Evolutionary conservation across 2,888 invertebrate genomes (phyloP), one percentile per base, ranked within the genome.

Genomic region (Rapana venosa): DNA sequence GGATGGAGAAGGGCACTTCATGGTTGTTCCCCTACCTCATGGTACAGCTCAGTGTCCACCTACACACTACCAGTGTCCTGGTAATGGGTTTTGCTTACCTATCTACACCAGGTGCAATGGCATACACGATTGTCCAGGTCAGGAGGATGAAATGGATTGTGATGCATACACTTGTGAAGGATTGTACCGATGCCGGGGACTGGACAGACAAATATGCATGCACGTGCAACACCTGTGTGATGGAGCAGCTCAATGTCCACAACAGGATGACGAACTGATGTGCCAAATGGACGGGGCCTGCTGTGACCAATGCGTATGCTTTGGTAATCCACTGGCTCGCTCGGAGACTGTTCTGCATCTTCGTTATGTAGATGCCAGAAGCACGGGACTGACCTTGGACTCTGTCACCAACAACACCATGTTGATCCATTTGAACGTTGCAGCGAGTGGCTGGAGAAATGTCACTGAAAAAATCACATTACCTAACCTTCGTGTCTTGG

Each of bases 221-320:
- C 84, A 84, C 56, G 13, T 56, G 56, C 6, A 84, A 0, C 56
- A 84, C 56, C n/a, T 84, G 32, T 84, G 84, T 56, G 84, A 84
- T 17, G 84, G 56, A 11, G 56, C n/a, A 56, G 13, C 47, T 30
- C 47, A 84, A 47, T 84, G 84, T 84, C 84, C 84, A 30, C 84
- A 56, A n/a, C 56, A n/a, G 26, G 84, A 84, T 26, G 84, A 84
- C 56, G 84, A 84, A 20, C 56, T 84, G n/a, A 84, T n/a, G n/a
- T 84, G 84, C 36, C 4, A 56, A 6, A n/a, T n/a, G 15, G 11
- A 5, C 8, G 77, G 6, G 20, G 6, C 77, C 13, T 84, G 84
- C n/a, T 56, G 56, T 30, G 84, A 84, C 13, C n/a, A 11, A 8
- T 84, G 84, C 17, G 22, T 22, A 2, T 84, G 84, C 56, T 84